A percentile compares a stretch with the other conserved stretches of the same genome.
These are phyloP conservation scores for Autographa pulchrina DNA, from an alignment of 2,888 invertebrate species.

Conservation along the genomic window DNA sequence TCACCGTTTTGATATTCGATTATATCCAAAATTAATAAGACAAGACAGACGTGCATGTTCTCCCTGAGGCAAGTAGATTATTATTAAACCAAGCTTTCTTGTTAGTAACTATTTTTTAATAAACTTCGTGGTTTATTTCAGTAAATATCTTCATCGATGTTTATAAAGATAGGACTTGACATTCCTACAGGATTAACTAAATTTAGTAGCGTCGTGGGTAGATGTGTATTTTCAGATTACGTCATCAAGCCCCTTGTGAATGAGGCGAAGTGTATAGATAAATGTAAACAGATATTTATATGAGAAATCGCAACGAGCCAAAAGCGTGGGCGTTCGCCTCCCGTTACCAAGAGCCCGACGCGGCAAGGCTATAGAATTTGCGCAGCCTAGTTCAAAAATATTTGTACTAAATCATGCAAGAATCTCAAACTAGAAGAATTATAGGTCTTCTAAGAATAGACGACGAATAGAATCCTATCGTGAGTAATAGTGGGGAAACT, in stretches of 20 bases:
- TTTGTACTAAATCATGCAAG: not conserved
- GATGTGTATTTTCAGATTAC: constrained; percentile 5
- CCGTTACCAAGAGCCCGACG: not conserved
- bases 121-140: not conserved
- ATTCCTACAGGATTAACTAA: not conserved
- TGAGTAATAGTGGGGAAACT: constrained; percentile 4
- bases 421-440: not conserved
- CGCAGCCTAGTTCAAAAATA: constrained; percentile 7
- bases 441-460: constrained; percentile 3
- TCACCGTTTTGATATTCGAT: not conserved
- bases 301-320: not conserved
- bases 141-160: not conserved
- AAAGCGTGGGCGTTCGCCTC: not conserved
- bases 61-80: not conserved
- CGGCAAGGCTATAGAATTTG: not conserved
- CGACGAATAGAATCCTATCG: not conserved
- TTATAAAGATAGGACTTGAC: not conserved
- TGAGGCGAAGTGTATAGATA: constrained; percentile 3
- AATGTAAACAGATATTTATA: constrained; percentile 8
- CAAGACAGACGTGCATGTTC: not conserved
- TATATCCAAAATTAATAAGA: not conserved
- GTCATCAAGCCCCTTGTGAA: constrained; percentile 3
- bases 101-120: not conserved
- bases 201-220: not conserved
- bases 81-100: not conserved